Conservation (phyloP, 2,113 vertebrate genomes). For the Pelobates fuscus region DNA sequence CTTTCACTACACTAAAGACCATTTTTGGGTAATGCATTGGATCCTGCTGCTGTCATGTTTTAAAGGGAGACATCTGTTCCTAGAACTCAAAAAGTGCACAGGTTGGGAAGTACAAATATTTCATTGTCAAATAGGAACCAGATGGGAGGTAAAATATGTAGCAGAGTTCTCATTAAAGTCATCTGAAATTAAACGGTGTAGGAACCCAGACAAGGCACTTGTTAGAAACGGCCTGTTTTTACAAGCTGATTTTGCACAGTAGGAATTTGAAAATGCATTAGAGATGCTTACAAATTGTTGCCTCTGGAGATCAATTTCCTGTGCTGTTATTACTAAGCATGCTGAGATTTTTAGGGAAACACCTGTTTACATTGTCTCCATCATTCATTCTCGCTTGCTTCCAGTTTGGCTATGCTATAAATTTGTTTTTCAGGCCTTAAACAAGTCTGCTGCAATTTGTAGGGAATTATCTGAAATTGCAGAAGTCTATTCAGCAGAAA, state of each 20-base stretch:
- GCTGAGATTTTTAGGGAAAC: slow-evolving; percentile 62
- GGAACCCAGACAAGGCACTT: slow-evolving; percentile 67
- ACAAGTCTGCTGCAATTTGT: slow-evolving; percentile 41
- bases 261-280: slow-evolving; percentile 65
- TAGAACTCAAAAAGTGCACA: slow-evolving; percentile 61
- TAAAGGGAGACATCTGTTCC: slow-evolving; percentile 77
- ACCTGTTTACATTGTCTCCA: slow-evolving; percentile 60
- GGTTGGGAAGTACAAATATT: slow-evolving; percentile 75
- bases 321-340: slow-evolving; percentile 51
- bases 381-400: slow-evolving; percentile 49
- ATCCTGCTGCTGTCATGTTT: slow-evolving; percentile 59
- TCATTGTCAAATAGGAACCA: slow-evolving; percentile 81
- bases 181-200: slow-evolving; percentile 67
- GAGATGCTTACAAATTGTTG: slow-evolving; percentile 61
- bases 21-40: slow-evolving; percentile 51
- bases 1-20: slow-evolving; percentile 27
- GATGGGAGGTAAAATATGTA: slow-evolving; percentile 80
- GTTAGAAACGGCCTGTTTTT: slow-evolving; percentile 63
- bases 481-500: slow-evolving; percentile 38
- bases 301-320: slow-evolving; percentile 64
- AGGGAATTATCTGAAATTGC: slow-evolving; percentile 40
- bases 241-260: slow-evolving; percentile 65
- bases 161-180: slow-evolving; percentile 76
- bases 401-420: slow-evolving; percentile 1
- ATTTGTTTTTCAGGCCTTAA: slow-evolving; percentile 42